These are phyloP conservation scores for Drosophila neoperkinsi DNA, from an alignment of 2,888 invertebrate genomes.

Conservation along the genomic window DNA sequence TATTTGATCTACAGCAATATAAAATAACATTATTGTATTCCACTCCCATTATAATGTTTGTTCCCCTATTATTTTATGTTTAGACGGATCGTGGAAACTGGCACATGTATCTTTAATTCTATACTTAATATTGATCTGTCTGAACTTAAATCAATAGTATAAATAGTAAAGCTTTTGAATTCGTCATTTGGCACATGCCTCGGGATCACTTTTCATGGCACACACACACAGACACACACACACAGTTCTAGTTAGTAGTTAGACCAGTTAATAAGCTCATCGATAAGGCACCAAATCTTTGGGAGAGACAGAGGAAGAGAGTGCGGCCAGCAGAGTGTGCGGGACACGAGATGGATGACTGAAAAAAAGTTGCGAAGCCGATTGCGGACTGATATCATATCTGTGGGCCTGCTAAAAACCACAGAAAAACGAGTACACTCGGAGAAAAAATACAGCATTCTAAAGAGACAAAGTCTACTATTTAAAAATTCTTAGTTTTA, in stretches of 20 bases:
- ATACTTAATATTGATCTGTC: conserved; percentile 7
- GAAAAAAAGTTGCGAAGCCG: conserved; percentile 21
- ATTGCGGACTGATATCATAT: conserved; percentile 56
- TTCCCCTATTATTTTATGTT: not conserved
- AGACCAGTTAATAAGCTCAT: conserved; percentile 51
- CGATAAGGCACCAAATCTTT: conserved; percentile 49
- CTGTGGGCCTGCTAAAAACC: conserved; percentile 16
- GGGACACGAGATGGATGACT: conserved; percentile 15
- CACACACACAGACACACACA: conserved; percentile 3
- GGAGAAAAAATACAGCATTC: not conserved
- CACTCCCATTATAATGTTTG: no score
- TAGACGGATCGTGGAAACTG: conserved; percentile 10
- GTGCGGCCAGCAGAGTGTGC: not conserved
- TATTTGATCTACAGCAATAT: not conserved
- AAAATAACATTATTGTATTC: not conserved
- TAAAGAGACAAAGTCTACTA: not conserved
- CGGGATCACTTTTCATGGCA: conserved; percentile 34
- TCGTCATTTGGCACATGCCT: not conserved
- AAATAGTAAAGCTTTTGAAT: not conserved
- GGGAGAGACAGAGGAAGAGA: conserved; percentile 5
- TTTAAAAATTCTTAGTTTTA: not conserved
- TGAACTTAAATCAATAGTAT: not conserved
- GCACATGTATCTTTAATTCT: conserved; percentile 4
- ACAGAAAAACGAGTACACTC: conserved; percentile 7
- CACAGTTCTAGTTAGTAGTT: conserved; percentile 31